Evolutionary conservation across 2,888 invertebrate genomes (phyloP).

Genomic region (Caenorhabditis wallacei): DNA sequence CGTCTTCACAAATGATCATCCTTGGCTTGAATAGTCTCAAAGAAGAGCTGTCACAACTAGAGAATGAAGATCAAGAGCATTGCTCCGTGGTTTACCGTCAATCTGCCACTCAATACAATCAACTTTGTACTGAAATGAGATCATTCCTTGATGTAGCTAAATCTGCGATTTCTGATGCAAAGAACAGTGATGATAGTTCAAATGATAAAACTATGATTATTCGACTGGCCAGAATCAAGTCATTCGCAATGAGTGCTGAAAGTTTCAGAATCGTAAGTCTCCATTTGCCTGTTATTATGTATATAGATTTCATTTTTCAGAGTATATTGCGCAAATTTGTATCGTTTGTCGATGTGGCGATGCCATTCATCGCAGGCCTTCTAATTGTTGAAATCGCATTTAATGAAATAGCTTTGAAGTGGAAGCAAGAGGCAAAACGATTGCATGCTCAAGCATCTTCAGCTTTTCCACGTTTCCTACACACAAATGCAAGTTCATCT

Average conservation of each 20-base stretch:
- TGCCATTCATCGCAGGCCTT: conserved; percentile 64
- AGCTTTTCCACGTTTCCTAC: conserved; percentile 56
- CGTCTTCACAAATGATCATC: conserved; percentile 62
- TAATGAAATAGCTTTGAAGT: conserved; percentile 39
- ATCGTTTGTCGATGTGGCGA: conserved; percentile 69
- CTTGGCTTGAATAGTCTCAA: conserved; percentile 43
- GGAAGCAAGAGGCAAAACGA: conserved; percentile 42
- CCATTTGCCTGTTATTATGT: background rate
- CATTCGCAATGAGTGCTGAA: conserved; percentile 65
- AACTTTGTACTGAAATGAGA: conserved; percentile 65
- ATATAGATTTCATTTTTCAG: conserved; percentile 40
- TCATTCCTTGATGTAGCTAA: conserved; percentile 56
- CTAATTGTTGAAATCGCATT: conserved; percentile 55
- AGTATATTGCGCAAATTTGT: conserved; percentile 58
- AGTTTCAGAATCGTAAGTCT: conserved; percentile 61
- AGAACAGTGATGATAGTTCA: conserved; percentile 1
- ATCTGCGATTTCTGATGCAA: conserved; percentile 28
- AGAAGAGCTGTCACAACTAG: conserved; percentile 35
- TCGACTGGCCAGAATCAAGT: conserved; percentile 52
- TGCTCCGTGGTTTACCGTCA: conserved; percentile 58
- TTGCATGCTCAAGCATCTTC: conserved; percentile 33
- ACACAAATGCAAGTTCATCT: conserved; percentile 11
- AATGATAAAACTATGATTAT: conserved; percentile 39
- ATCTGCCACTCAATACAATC: conserved; percentile 64
- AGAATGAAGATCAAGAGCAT: conserved; percentile 28